phyloP scores from a whole-genome alignment of 2,797 vertebrate genomes.

The Balearica regulorum region DNA sequence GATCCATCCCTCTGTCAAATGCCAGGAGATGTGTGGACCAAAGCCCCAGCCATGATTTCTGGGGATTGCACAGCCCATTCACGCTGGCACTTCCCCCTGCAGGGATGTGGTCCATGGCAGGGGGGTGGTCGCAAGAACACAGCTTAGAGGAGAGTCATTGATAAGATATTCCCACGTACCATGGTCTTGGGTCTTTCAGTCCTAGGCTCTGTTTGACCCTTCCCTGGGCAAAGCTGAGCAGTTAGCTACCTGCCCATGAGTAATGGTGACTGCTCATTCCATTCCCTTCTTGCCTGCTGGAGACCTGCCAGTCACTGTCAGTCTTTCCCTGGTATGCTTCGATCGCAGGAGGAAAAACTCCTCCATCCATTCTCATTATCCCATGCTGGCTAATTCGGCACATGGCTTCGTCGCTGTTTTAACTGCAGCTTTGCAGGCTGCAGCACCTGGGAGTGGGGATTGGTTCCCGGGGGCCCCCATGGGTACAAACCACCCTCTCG shows the following conservation, averaged over 20 bases:
- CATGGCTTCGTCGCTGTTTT: not conserved
- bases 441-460: not conserved
- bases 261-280: not conserved
- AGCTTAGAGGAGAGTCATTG: not conserved
- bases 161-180: not conserved
- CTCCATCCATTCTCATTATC: not conserved
- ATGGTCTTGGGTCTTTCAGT: not conserved
- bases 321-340: not conserved
- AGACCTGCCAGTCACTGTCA: not conserved
- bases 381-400: rapidly evolving
- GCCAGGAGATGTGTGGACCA: not conserved
- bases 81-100: not conserved
- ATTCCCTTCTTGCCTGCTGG: not conserved
- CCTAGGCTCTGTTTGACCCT: not conserved
- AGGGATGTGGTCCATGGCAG: not conserved
- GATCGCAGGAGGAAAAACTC: rapidly evolving
- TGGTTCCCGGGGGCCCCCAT: not conserved
- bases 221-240: not conserved
- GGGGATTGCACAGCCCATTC: not conserved
- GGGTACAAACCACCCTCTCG: rapidly evolving
- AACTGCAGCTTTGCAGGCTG: not conserved
- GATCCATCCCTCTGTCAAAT: not conserved
- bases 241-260: not conserved
- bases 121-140: not conserved
- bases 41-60: not conserved